These are phyloP conservation scores for Sebastes miniatus DNA, from an alignment of 2,797 vertebrate genomes.

Conservation along the genomic window DNA sequence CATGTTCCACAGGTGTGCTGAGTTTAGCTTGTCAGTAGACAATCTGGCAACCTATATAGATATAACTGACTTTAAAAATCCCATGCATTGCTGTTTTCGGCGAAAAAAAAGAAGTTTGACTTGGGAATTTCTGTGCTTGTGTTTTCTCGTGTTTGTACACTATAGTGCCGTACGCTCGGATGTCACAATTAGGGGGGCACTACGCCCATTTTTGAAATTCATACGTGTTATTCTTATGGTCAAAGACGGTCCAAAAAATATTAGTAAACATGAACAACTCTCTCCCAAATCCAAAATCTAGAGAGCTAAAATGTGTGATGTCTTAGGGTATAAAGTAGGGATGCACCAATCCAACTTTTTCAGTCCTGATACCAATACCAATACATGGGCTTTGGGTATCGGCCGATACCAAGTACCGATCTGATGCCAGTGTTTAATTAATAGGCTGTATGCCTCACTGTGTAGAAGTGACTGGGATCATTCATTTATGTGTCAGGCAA, in stretches of 20 bases:
- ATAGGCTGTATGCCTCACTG: too few species aligned
- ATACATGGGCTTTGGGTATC: too few species aligned
- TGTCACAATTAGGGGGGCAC: slow-evolving; percentile 13
- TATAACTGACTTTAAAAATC: neutral
- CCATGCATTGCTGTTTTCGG: neutral
- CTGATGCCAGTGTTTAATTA: too few species aligned
- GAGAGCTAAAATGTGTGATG: neutral
- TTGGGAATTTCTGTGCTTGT: slow-evolving; percentile 5
- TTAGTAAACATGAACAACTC: neutral
- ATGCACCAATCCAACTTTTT: too few species aligned
- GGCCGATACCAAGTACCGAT: too few species aligned
- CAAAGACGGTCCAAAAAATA: neutral
- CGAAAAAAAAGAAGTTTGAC: neutral
- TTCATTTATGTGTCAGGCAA: too few species aligned
- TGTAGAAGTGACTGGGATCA: too few species aligned
- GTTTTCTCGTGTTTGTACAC: slow-evolving; percentile 14
- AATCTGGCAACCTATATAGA: neutral
- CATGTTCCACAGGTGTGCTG: neutral
- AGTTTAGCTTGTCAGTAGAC: neutral
- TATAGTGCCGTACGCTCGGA: neutral
- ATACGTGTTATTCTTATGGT: neutral
- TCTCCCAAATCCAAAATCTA: neutral
- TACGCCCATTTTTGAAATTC: accelerated
- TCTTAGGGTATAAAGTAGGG: neutral
- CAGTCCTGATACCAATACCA: too few species aligned